phyloP scores from a whole-genome alignment of 1,140 invertebrate genomes.

The Diploscapter pachys region DNA sequence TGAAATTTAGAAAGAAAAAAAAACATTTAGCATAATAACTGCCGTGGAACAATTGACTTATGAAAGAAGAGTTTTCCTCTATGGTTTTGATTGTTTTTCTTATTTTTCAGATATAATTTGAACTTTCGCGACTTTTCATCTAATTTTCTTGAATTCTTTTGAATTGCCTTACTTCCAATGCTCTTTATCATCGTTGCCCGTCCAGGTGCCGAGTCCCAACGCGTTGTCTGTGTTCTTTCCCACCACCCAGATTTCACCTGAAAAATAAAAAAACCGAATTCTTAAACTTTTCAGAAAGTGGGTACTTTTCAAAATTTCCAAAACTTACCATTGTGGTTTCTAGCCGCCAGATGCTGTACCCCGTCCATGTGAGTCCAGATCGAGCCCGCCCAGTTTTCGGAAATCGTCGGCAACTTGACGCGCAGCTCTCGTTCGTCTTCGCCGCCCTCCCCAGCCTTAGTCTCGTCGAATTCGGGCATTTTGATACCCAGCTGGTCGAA shows the following conservation, averaged over 20 bases:
- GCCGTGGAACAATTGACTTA: too few relatives aligned
- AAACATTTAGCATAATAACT: too few relatives aligned
- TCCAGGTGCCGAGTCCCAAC: conserved; percentile 54
- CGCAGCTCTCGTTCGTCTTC: conserved; percentile 36
- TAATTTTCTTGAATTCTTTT: background rate
- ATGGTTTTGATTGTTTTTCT: too few relatives aligned
- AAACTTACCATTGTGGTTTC: conserved; percentile 39
- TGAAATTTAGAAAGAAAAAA: background rate
- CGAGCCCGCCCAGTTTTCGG: conserved; percentile 1
- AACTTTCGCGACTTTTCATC: too few relatives aligned
- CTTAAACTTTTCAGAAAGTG: too few relatives aligned
- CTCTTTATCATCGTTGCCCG: conserved; percentile 42
- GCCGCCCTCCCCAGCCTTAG: conserved; percentile 11
- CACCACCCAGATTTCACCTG: conserved; percentile 48
- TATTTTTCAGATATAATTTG: too few relatives aligned
- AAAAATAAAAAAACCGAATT: conserved; percentile 23
- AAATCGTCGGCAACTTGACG: conserved; percentile 10
- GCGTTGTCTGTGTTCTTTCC: conserved; percentile 57
- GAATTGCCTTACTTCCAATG: conserved; percentile 41
- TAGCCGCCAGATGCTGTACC: conserved; percentile 47
- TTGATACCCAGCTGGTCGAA: conserved; percentile 51
- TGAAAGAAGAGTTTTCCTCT: too few relatives aligned
- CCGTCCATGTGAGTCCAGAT: conserved; percentile 52
- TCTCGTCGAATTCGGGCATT: conserved; percentile 13
- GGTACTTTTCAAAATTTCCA: conserved; percentile 2